Conservation (phyloP, 2,797 vertebrate genomes). For the Enteromius thamalakanensis region DNA sequence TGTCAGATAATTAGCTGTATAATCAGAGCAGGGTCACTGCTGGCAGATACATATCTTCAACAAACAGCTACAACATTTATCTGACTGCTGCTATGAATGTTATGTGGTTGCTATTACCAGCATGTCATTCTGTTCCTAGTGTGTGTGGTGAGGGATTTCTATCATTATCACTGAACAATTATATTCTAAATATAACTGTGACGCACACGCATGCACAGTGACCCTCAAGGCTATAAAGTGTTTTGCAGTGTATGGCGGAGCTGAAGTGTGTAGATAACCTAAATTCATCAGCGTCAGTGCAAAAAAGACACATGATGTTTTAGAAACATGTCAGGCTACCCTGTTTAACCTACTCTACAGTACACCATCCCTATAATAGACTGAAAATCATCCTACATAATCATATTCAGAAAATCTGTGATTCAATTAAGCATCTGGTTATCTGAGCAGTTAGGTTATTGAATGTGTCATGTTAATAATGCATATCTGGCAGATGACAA, state of each 20-base stretch:
- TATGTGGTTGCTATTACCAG: slow-evolving; percentile 11
- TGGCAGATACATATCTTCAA: slow-evolving; percentile 40
- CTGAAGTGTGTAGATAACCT: slow-evolving; percentile 17
- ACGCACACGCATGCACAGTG: slow-evolving; percentile 33
- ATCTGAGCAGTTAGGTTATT: not conserved
- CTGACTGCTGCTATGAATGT: slow-evolving; percentile 13
- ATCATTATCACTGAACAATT: slow-evolving; percentile 54
- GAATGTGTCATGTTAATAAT: not conserved
- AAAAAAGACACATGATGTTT: slow-evolving; percentile 9
- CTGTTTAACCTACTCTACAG: not conserved
- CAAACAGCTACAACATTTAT: slow-evolving; percentile 32
- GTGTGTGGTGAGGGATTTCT: slow-evolving; percentile 42
- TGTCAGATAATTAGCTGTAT: slow-evolving; percentile 29
- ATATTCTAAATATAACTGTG: slow-evolving; percentile 51
- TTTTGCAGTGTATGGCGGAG: slow-evolving; percentile 16
- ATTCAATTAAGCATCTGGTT: not conserved
- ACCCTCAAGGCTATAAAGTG: slow-evolving; percentile 36
- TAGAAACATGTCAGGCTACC: slow-evolving; percentile 16
- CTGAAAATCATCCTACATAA: not conserved
- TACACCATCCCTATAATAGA: not conserved
- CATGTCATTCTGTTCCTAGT: not conserved
- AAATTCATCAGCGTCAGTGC: slow-evolving; percentile 13
- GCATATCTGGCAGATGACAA: not conserved
- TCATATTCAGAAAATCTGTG: not conserved
- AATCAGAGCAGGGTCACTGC: slow-evolving; percentile 22